Percentiles rank a stretch among this genome's conserved stretches.
Evolutionary conservation across 2,888 invertebrate genomes (phyloP).

Genomic region (Brassicogethes aeneus): DNA sequence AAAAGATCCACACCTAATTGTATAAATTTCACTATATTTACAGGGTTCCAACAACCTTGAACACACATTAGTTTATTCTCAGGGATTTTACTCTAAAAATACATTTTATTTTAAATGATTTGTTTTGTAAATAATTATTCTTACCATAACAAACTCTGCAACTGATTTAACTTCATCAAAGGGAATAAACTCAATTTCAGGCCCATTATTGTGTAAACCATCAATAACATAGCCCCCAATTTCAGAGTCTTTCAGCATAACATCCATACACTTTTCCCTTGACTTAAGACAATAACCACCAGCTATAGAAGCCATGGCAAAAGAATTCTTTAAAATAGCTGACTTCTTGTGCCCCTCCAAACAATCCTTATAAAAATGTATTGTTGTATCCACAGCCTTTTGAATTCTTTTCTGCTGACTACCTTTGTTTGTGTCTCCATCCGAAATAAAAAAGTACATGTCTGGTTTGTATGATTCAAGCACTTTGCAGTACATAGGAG

Average conservation of each 20-base stretch:
- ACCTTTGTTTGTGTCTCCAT: constrained; percentile 59
- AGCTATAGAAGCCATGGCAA: constrained; percentile 58
- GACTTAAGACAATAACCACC: constrained; percentile 50
- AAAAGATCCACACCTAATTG: constrained; percentile 77
- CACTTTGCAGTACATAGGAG: constrained; percentile 64
- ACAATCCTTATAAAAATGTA: constrained; percentile 59
- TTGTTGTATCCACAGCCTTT: constrained; percentile 65
- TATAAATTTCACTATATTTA: constrained; percentile 61
- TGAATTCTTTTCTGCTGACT: constrained; percentile 60
- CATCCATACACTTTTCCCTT: constrained; percentile 55
- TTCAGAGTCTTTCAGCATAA: constrained; percentile 47
- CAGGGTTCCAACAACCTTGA: constrained; percentile 74
- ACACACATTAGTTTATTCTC: constrained; percentile 59
- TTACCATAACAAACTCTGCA: constrained; percentile 33
- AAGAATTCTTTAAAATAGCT: constrained; percentile 41
- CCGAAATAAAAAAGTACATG: constrained; percentile 71
- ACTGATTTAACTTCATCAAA: constrained; percentile 49
- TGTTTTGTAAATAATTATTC: constrained; percentile 6
- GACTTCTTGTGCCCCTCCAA: constrained; percentile 55
- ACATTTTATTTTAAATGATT: constrained; percentile 13
- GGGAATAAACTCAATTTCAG: constrained; percentile 46
- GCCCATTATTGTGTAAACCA: constrained; percentile 70
- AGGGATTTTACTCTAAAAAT: constrained; percentile 53
- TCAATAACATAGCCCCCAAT: constrained; percentile 71
- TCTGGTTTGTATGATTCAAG: constrained; percentile 73